A percentile compares a stretch with the other conserved stretches of the same genome.
Evolutionary conservation across 1,140 invertebrate genomes (phyloP).

Genomic region (Zophobas atratus): DNA sequence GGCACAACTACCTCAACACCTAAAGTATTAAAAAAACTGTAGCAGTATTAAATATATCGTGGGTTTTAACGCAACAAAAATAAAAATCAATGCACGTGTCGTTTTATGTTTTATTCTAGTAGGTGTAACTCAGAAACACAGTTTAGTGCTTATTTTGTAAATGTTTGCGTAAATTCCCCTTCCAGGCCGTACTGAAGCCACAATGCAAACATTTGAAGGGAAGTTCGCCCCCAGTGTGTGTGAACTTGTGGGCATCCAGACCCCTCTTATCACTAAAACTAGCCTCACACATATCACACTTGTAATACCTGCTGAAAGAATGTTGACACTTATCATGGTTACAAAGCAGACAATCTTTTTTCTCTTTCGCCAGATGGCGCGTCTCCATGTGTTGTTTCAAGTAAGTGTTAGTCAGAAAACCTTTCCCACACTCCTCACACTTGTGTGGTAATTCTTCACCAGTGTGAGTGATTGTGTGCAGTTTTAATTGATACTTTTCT

Average conservation of each 20-base stretch:
- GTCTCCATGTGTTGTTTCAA: constrained; percentile 23
- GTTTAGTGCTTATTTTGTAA: constrained; percentile 11
- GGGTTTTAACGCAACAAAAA: neutral
- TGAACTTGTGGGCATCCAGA: neutral
- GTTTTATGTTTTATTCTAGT: too few species aligned
- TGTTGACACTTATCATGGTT: constrained; percentile 2
- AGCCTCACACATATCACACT: constrained; percentile 9
- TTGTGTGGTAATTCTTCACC: constrained; percentile 19
- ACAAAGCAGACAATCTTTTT: neutral
- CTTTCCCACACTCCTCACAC: constrained; percentile 11
- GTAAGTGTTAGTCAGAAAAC: constrained; percentile 12
- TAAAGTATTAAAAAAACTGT: too few species aligned
- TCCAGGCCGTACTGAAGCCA: constrained; percentile 9
- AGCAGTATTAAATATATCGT: too few species aligned
- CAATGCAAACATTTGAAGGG: constrained; percentile 16
- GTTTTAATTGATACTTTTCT: constrained; percentile 13
- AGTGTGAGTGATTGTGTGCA: constrained; percentile 8
- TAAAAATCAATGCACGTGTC: neutral
- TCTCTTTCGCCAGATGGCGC: neutral
- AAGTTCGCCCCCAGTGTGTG: constrained; percentile 17
- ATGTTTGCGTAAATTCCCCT: constrained; percentile 16
- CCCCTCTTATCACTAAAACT: constrained; percentile 28
- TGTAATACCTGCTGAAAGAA: constrained; percentile 2
- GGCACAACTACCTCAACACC: neutral
- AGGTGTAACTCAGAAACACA: neutral